Conservation (phyloP, 2,888 invertebrate genomes). For the Trichopria drosophilae region DNA sequence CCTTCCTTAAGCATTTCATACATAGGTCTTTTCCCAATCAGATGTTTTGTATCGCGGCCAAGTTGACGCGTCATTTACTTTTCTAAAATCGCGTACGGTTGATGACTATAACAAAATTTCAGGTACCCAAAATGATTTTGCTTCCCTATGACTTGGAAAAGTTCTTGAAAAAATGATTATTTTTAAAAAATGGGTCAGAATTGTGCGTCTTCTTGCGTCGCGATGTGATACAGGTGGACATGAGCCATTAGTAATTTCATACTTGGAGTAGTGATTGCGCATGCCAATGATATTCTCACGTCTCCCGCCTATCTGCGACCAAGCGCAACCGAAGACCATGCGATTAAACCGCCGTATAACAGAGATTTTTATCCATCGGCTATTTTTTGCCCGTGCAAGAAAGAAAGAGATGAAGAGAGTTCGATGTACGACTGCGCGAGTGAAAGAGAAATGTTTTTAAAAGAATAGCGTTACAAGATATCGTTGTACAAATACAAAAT, state of each 20-base stretch:
- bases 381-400: slow-evolving; percentile 38
- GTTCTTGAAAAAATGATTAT: no score
- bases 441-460: no score
- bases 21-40: slow-evolving; percentile 51
- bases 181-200: no score
- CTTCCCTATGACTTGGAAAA: no score
- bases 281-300: slow-evolving; percentile 58
- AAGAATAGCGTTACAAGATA: no score
- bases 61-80: no score
- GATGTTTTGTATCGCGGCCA: slow-evolving; percentile 48
- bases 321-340: slow-evolving; percentile 54
- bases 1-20: slow-evolving; percentile 52
- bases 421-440: no score
- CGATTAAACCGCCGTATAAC: slow-evolving; percentile 41
- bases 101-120: no score
- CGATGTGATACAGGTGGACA: slow-evolving; percentile 51
- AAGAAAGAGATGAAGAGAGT: slow-evolving; percentile 41
- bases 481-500: no score
- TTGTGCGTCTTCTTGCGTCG: no score
- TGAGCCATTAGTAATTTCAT: slow-evolving; percentile 57
- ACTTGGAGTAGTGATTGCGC: slow-evolving; percentile 59
- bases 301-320: slow-evolving; percentile 58
- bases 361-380: slow-evolving; percentile 34
- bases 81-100: no score
- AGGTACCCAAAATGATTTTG: no score